These are phyloP conservation scores for Macropis europaea DNA, from an alignment of 2,888 invertebrate genomes.

Conservation along the genomic window DNA sequence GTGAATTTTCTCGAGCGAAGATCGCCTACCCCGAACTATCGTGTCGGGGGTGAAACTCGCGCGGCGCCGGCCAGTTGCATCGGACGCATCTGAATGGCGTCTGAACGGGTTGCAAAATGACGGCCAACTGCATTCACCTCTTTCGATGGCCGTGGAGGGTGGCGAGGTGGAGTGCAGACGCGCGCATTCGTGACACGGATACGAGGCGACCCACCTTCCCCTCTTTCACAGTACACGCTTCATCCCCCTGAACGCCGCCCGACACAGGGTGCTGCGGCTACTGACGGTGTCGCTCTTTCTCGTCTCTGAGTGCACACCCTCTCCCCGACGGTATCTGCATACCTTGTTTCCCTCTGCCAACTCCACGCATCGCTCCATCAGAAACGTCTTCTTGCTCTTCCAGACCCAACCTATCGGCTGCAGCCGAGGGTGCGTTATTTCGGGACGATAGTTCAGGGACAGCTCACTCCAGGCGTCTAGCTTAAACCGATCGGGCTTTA, in stretches of 20 bases:
- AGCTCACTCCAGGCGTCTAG: conserved; percentile 12
- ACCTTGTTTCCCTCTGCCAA: neutral
- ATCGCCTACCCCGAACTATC: no score
- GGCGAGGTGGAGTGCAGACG: conserved; percentile 65
- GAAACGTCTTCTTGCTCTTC: neutral
- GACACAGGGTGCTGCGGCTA: conserved; percentile 13
- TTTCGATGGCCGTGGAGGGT: conserved; percentile 61
- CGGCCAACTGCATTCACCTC: conserved; percentile 76
- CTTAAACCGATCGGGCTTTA: conserved; percentile 11
- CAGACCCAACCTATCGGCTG: conserved; percentile 2
- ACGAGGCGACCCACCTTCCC: conserved; percentile 56
- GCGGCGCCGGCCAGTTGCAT: conserved; percentile 64
- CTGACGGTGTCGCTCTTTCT: conserved; percentile 22
- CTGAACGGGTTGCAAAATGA: conserved; percentile 75
- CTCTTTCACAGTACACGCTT: conserved; percentile 48
- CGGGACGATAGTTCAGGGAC: conserved; percentile 33
- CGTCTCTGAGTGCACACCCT: neutral
- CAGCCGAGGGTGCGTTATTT: conserved; percentile 24
- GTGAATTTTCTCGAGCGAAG: neutral
- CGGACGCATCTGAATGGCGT: conserved; percentile 76
- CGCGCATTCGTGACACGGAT: conserved; percentile 77
- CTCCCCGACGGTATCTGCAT: neutral
- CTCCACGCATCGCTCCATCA: conserved; percentile 3
- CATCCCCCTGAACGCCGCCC: conserved; percentile 51
- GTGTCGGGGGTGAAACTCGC: conserved; percentile 34